Evolutionary conservation across 2,888 invertebrate species (phyloP).

Genomic region (Cryptops parisi): DNA sequence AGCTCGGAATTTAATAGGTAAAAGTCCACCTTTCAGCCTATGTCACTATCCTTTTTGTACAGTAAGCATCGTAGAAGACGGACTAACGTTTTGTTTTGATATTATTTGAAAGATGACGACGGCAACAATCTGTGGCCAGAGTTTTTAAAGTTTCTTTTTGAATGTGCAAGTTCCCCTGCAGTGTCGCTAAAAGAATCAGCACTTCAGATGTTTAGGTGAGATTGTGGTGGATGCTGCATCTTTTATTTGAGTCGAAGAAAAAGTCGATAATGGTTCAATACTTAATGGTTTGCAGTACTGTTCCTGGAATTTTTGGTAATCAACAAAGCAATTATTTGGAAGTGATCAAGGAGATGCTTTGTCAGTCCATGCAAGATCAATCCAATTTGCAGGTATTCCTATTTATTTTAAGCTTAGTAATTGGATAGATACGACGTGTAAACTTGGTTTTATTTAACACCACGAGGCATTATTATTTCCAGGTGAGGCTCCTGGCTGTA

Average conservation of each 20-base stretch:
- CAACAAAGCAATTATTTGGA: conserved; percentile 81
- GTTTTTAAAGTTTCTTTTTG: conserved; percentile 80
- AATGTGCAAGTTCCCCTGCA: conserved; percentile 73
- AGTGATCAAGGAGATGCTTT: conserved; percentile 88
- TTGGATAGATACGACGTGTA: neutral
- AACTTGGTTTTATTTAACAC: conserved; percentile 13
- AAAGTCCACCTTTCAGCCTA: too few species aligned
- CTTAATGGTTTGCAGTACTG: too few species aligned
- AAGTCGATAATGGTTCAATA: too few species aligned
- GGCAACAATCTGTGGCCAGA: conserved; percentile 95
- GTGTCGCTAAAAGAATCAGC: conserved; percentile 80
- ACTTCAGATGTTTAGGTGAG: conserved; percentile 82
- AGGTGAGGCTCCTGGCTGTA: conserved; percentile 38
- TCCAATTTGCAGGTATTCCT: conserved; percentile 46
- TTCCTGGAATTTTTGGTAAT: conserved; percentile 94
- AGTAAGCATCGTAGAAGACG: too few species aligned
- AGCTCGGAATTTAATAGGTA: conserved; percentile 67
- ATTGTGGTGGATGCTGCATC: too few species aligned
- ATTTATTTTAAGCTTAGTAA: neutral
- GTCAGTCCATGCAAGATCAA: conserved; percentile 60
- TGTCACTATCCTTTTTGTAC: too few species aligned
- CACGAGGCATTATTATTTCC: too few species aligned
- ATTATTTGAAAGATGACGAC: conserved; percentile 56
- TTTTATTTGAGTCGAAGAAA: too few species aligned
- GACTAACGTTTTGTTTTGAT: too few species aligned